Percentiles rank a stretch among this genome's conserved stretches.
These are phyloP conservation scores for Tachina fera DNA, from an alignment of 2,888 invertebrate genomes.

Conservation along the genomic window DNA sequence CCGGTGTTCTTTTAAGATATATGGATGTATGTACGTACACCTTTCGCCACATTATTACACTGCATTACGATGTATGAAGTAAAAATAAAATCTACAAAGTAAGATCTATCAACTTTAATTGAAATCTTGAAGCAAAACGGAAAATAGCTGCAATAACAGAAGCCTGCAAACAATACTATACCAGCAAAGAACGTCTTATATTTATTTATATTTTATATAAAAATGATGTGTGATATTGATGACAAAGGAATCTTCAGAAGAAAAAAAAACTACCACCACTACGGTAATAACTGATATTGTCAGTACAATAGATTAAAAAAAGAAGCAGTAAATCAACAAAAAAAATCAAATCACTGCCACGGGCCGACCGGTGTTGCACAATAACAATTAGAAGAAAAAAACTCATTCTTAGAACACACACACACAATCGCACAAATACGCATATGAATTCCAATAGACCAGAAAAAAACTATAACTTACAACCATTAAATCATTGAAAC, in stretches of 20 bases:
- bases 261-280: constrained; percentile 41
- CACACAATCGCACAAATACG: neutral
- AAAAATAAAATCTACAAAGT: constrained; percentile 52
- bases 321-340: constrained; percentile 53
- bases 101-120: constrained; percentile 67
- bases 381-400: constrained; percentile 73
- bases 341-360: constrained; percentile 80
- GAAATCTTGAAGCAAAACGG: constrained; percentile 60
- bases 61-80: constrained; percentile 27
- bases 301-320: constrained; percentile 71
- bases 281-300: constrained; percentile 34
- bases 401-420: constrained; percentile 52
- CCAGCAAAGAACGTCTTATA: constrained; percentile 51
- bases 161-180: constrained; percentile 55
- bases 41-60: constrained; percentile 43
- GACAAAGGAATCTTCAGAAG: constrained; percentile 72
- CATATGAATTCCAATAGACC: constrained; percentile 33
- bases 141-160: constrained; percentile 66
- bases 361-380: constrained; percentile 81
- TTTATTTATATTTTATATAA: constrained; percentile 66
- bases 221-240: constrained; percentile 81
- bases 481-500: constrained; percentile 61
- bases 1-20: constrained; percentile 38
- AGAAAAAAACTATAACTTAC: constrained; percentile 27
- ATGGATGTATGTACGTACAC: neutral